These are phyloP conservation scores for Hirtodrosophila trivittata DNA, from an alignment of 2,888 invertebrate genomes.

Conservation along the genomic window DNA sequence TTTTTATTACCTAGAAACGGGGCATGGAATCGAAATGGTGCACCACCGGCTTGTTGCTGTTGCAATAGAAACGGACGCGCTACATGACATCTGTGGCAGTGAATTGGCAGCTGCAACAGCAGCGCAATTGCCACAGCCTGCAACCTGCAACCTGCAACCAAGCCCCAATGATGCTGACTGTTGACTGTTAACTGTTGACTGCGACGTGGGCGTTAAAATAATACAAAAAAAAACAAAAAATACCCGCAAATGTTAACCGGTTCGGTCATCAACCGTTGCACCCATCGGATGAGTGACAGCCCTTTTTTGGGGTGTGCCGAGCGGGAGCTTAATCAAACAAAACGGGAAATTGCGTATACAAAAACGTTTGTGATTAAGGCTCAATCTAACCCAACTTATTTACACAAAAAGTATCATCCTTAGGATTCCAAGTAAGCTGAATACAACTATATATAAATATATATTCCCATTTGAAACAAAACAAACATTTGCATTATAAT, in stretches of 20 bases:
- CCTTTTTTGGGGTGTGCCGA: slow-evolving; percentile 1
- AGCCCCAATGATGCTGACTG: slow-evolving; percentile 22
- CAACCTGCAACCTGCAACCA: slow-evolving; percentile 56
- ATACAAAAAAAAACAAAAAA: not conserved
- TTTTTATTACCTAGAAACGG: slow-evolving; percentile 26
- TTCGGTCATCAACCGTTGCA: slow-evolving; percentile 37
- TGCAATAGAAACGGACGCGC: slow-evolving; percentile 76
- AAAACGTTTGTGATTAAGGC: too few species aligned
- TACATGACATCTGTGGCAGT: slow-evolving; percentile 80
- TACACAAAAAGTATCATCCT: too few species aligned
- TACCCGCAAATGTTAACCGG: slow-evolving; percentile 42
- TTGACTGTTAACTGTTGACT: not conserved
- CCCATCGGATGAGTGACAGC: slow-evolving; percentile 24
- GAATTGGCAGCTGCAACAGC: slow-evolving; percentile 69
- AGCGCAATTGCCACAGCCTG: slow-evolving; percentile 47
- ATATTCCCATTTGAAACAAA: too few species aligned
- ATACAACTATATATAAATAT: too few species aligned
- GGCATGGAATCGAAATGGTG: slow-evolving; percentile 33
- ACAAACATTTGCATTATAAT: too few species aligned
- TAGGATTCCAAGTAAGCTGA: too few species aligned
- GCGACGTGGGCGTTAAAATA: slow-evolving; percentile 44
- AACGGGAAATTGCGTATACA: not conserved
- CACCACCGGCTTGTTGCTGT: slow-evolving; percentile 30
- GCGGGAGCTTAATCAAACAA: not conserved
- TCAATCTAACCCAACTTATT: too few species aligned